Base-by-base conservation (phyloP, 1,140 invertebrate genomes). In the Trichomalopsis sarcophagae region DNA sequence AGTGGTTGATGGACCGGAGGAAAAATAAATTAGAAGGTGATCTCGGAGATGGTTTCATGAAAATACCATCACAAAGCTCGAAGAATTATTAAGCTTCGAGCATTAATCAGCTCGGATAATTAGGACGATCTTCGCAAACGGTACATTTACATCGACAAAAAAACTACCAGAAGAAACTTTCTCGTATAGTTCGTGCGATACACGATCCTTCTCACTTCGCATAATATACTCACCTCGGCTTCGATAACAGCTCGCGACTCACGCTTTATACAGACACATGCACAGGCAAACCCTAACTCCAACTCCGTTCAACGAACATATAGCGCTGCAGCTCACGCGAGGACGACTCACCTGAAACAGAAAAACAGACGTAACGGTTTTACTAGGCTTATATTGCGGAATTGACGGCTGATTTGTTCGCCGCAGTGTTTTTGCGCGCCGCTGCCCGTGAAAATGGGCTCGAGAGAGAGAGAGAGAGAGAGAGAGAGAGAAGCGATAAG, bases 271-370 rank as follows among this genome's bases (percentile, higher is more conserved):
- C 11, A 50, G 0, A 13, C 14, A 17, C 10, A 50, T 17, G 17
- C 14, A 14, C 33, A 50, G 5, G 13, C 3, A 4, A 17, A 50
- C 2, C 0, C 13, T 21, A 2, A 21, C 21, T 62, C 55, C 3
- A 62, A 62, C 55, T 62, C 55, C 21, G 4, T n/a, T 62, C 21
- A 5, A n/a, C 55, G 17, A n/a, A 21, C 47, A 4, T 50, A 17
- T n/a, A 6, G 21, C 21, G 55, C 21, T 62, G 55, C 21, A 62
- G 55, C 55, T 21, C 55, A 14, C 55, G 33, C 33, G 33, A 36
- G 33, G 55, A 62, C 27, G 30, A 71, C 69, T 71, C 69, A 71
- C 69, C 69, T 71, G 27, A 71, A 71, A 71, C 69, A 71, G 69
- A 71, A 33, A 71, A 71, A 30, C 11, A 71, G 23, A 71, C 23